These are phyloP conservation scores for Ameiurus melas DNA, from an alignment of 2,113 vertebrate genomes.

Conservation along the genomic window DNA sequence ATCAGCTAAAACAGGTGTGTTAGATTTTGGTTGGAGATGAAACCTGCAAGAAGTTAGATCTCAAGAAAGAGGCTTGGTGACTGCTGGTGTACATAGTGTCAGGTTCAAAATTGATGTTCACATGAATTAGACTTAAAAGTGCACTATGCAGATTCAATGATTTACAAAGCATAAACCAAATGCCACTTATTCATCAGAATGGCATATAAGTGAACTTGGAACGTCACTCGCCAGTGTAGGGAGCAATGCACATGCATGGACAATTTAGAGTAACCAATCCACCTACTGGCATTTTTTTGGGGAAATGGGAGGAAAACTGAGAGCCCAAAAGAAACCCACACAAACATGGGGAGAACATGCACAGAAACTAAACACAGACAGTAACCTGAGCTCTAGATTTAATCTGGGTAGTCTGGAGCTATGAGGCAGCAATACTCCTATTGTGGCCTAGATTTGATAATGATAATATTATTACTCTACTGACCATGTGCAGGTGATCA, in stretches of 20 bases:
- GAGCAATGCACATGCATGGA: not conserved
- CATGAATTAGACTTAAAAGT: not conserved
- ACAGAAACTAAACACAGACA: not conserved
- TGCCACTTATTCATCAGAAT: too few relatives aligned
- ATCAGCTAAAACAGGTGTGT: too few relatives aligned
- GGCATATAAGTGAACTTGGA: not conserved
- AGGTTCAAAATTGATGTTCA: not conserved
- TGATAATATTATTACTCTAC: not conserved
- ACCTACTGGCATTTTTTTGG: too few relatives aligned
- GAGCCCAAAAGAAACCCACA: not conserved
- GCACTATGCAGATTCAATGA: not conserved
- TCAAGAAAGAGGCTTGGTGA: too few relatives aligned
- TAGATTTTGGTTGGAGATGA: too few relatives aligned
- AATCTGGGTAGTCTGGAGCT: not conserved
- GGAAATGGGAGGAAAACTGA: too few relatives aligned
- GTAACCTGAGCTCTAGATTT: not conserved
- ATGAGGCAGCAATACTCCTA: not conserved
- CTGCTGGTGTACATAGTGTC: too few relatives aligned
- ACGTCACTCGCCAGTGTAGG: not conserved
- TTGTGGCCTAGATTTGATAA: not conserved
- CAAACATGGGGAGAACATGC: not conserved
- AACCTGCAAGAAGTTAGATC: too few relatives aligned
- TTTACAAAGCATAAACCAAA: too few relatives aligned
- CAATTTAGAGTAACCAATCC: not conserved
- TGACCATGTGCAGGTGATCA: slow-evolving; percentile 79